Base-by-base conservation (phyloP, 2,113 vertebrate species). In the Amazona vittata region DNA sequence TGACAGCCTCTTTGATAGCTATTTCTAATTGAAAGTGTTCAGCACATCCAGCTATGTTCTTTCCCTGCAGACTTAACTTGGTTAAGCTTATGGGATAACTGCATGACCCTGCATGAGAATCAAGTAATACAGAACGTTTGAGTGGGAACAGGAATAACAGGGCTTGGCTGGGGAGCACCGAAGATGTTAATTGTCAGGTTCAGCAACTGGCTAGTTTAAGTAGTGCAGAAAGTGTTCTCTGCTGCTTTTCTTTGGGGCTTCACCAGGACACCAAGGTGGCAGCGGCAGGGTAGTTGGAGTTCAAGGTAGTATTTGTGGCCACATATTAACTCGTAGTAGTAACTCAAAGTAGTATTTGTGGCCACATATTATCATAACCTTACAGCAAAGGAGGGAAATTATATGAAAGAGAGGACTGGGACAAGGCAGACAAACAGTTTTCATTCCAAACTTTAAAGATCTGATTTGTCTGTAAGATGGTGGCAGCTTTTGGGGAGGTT, bases 401-500 rank as follows among this genome's bases (percentile, higher is more conserved):
- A 37, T 21, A 69, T 7, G 33, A 83, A 73, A 46, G 15, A 43
- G n/a, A 79, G 12, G 52, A 64, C 46, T 20, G 41, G 31, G 17
- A 69, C 59, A 63, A 37, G 15, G 67, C 71, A 88, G 78, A 29
- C 46, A 47, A 78, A 47, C 11, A 73, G 41, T 31, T 85, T 39
- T 62, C 10, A 68, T 49, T 24, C 9, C 17, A 67, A 79, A 90
- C 35, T 31, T 73, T 73, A 65, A 59, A 67, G 57, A 65, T 26
- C 12, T 17, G 39, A n/a, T 15, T 44, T 65, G 37, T 35, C 39
- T 69, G 4, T 73, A 62, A 39, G 7, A 76, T 5, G 6, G 6
- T 11, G 22, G 25, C 26, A 17, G 14, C n/a, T 78, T 78, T 4
- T 0, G 3, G 6, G 4, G 6, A 26, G 11, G 5, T 3, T n/a